These are phyloP conservation scores for Tachycineta bicolor DNA, from an alignment of 2,113 vertebrate species.

Conservation along the genomic window DNA sequence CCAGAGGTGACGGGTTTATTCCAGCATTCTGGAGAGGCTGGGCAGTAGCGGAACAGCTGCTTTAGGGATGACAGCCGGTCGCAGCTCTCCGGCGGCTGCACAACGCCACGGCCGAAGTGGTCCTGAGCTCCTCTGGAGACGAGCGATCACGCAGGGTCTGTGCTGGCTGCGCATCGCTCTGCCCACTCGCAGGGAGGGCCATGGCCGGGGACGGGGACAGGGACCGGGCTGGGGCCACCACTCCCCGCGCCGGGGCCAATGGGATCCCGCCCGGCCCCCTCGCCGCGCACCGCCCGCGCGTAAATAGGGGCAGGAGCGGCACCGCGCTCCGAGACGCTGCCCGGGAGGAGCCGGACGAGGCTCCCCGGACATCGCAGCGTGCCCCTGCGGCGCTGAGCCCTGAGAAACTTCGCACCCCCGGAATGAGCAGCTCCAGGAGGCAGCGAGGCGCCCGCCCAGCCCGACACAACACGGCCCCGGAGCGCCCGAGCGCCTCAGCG, in stretches of 20 bases:
- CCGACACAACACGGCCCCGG: neutral
- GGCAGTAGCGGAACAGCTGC: neutral
- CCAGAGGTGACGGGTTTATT: neutral
- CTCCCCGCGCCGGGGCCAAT: constrained; percentile 55
- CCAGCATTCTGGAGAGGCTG: neutral
- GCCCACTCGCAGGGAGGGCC: neutral
- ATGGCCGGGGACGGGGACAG: neutral
- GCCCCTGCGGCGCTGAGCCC: neutral
- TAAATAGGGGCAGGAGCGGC: constrained; percentile 54
- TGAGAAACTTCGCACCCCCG: neutral
- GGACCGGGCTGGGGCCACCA: neutral
- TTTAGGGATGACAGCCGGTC: neutral
- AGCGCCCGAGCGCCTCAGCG: neutral
- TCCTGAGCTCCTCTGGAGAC: neutral
- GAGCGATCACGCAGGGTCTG: neutral
- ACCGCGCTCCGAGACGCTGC: neutral
- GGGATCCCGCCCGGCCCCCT: constrained; percentile 2
- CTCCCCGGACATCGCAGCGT: too few species aligned
- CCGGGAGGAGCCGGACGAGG: neutral
- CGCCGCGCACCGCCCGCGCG: constrained; percentile 5
- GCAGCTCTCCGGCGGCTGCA: neutral
- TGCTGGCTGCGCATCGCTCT: neutral
- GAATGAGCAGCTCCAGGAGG: neutral
- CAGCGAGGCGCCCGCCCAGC: neutral
- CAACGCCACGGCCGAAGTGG: neutral